Evolutionary conservation across 2,888 invertebrate genomes (phyloP).

Genomic region (Polyommatus iphigenia): DNA sequence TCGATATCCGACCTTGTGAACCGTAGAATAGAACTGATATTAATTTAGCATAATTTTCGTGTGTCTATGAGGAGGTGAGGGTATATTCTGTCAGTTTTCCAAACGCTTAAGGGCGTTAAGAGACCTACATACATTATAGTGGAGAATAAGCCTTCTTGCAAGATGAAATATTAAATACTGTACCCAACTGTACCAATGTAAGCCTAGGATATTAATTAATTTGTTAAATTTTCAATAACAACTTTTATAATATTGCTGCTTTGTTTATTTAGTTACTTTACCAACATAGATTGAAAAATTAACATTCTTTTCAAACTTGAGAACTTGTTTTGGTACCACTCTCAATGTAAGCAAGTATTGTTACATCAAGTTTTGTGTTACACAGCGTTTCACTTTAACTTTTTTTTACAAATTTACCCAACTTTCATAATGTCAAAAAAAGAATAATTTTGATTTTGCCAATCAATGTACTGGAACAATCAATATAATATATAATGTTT

Average conservation of each 20-base stretch:
- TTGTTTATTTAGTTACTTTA: background rate
- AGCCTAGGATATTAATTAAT: conserved; percentile 54
- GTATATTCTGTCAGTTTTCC: conserved; percentile 37
- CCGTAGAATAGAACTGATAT: background rate
- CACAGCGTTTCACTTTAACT: background rate
- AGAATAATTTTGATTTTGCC: no score
- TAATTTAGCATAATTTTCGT: background rate
- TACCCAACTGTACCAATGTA: conserved; percentile 49
- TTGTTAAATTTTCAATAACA: conserved; percentile 41
- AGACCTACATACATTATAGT: conserved; percentile 62
- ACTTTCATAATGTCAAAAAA: no score
- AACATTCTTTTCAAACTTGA: background rate
- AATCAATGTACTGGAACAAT: no score
- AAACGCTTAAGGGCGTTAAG: conserved; percentile 41
- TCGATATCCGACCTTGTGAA: background rate
- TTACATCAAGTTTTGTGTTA: background rate
- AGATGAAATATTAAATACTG: conserved; percentile 63
- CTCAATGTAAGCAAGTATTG: no score
- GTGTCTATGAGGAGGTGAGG: conserved; percentile 28
- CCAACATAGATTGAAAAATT: background rate
- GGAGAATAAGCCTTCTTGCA: conserved; percentile 54
- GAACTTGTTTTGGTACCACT: no score
- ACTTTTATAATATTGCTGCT: background rate
- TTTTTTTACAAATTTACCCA: background rate
- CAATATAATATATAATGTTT: no score